phyloP scores from a whole-genome alignment of 1,140 invertebrate species.

The Atta texana region DNA sequence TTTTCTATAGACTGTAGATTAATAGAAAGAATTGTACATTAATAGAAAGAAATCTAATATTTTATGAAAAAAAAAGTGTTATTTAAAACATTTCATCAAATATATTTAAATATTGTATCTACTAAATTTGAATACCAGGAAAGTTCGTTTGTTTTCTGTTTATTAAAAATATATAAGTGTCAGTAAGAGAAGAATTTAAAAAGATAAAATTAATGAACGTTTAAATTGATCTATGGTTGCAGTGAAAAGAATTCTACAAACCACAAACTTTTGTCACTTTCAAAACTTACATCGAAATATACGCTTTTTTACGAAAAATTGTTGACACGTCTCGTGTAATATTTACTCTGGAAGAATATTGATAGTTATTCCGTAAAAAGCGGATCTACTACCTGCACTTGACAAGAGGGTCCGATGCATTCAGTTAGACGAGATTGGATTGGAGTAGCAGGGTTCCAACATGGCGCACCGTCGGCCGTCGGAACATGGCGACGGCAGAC shows the following conservation, averaged over 20 bases:
- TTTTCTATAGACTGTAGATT: background rate
- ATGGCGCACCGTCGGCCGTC: constrained; percentile 81
- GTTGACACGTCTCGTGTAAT: constrained; percentile 21
- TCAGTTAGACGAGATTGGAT: constrained; percentile 29
- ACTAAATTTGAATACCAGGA: background rate
- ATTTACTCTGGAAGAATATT: background rate
- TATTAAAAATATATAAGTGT: background rate
- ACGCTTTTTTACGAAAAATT: background rate
- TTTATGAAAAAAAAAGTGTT: background rate
- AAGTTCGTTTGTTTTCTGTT: background rate
- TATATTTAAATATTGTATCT: background rate
- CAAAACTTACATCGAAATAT: background rate
- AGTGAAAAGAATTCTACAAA: background rate
- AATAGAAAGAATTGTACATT: background rate
- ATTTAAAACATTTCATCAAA: constrained; percentile 7
- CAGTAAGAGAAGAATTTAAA: background rate
- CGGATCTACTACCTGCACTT: background rate
- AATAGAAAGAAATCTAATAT: background rate
- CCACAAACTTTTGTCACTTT: constrained; percentile 4
- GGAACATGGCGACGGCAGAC: constrained; percentile 79
- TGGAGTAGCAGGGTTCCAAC: constrained; percentile 47
- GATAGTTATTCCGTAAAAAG: constrained; percentile 17
- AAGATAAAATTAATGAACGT: constrained; percentile 2
- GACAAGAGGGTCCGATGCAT: constrained; percentile 1
- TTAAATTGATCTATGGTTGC: background rate